These are phyloP conservation scores for Squalus acanthias DNA, from an alignment of 2,797 vertebrate species.

Conservation along the genomic window DNA sequence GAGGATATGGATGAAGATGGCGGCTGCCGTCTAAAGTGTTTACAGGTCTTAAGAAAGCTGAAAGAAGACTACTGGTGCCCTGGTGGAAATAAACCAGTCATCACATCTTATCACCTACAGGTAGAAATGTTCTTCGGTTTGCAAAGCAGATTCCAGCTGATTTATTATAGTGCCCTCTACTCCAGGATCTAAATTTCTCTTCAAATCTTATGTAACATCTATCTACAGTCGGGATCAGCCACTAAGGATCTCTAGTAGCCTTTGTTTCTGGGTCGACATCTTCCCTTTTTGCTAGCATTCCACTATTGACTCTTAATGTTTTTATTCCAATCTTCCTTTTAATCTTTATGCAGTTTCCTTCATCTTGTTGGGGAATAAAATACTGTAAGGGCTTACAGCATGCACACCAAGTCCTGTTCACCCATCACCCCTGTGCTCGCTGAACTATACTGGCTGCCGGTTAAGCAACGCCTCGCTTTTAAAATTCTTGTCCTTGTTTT, in stretches of 20 bases:
- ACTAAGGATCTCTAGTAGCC: not conserved
- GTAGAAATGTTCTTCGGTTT: conserved; percentile 46
- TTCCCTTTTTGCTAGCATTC: not conserved
- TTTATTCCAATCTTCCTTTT: not conserved
- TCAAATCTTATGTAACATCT: not conserved
- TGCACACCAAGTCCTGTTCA: not conserved
- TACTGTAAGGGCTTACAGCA: not conserved
- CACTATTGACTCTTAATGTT: too few relatives aligned
- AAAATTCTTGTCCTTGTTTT: not conserved
- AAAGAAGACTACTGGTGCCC: conserved; percentile 76
- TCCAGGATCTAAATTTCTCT: not conserved
- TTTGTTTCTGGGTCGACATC: not conserved
- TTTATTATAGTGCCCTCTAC: not conserved
- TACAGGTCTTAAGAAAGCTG: conserved; percentile 66
- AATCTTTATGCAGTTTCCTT: not conserved
- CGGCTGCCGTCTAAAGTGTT: conserved; percentile 67
- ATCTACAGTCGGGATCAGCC: not conserved
- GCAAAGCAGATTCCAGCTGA: not conserved
- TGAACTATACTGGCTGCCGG: not conserved
- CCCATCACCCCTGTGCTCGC: not conserved
- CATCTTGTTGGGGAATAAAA: not conserved
- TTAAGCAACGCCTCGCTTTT: not conserved
- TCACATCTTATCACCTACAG: conserved; percentile 74
- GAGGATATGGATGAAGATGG: conserved; percentile 70
- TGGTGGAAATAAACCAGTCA: conserved; percentile 63